These are phyloP conservation scores for Diglossa brunneiventris DNA, from an alignment of 2,113 vertebrate genomes.

Conservation along the genomic window DNA sequence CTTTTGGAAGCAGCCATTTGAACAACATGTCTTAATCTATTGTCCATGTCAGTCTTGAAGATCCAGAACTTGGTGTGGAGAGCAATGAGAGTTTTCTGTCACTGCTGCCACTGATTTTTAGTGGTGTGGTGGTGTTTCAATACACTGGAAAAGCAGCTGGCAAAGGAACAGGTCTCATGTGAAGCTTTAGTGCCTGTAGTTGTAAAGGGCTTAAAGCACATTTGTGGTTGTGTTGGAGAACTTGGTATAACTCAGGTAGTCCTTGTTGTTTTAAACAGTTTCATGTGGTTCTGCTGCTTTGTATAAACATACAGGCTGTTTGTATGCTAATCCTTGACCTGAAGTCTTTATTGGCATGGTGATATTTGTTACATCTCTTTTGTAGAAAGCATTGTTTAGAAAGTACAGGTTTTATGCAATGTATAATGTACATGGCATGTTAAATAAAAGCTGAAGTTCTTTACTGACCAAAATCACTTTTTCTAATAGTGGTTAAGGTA, in stretches of 20 bases:
- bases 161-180: not conserved
- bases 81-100: not conserved
- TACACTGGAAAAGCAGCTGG: not conserved
- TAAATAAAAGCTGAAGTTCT: not conserved
- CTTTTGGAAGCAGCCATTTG: not conserved
- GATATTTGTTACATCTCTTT: not conserved
- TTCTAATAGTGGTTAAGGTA: slow-evolving; percentile 90
- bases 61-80: not conserved
- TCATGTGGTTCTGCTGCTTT: not conserved
- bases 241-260: not conserved
- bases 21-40: not conserved
- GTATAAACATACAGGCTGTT: not conserved
- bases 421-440: not conserved
- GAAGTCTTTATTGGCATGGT: not conserved
- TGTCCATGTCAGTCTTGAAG: not conserved
- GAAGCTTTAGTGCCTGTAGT: not conserved
- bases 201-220: not conserved
- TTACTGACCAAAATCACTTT: not conserved
- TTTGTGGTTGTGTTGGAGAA: not conserved
- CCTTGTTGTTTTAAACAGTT: not conserved
- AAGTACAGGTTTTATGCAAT: not conserved
- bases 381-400: not conserved
- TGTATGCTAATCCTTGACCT: not conserved
- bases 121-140: not conserved
- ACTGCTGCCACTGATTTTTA: not conserved